These are phyloP conservation scores for Hiodon tergisus DNA, from an alignment of 2,113 vertebrate species.

Conservation along the genomic window DNA sequence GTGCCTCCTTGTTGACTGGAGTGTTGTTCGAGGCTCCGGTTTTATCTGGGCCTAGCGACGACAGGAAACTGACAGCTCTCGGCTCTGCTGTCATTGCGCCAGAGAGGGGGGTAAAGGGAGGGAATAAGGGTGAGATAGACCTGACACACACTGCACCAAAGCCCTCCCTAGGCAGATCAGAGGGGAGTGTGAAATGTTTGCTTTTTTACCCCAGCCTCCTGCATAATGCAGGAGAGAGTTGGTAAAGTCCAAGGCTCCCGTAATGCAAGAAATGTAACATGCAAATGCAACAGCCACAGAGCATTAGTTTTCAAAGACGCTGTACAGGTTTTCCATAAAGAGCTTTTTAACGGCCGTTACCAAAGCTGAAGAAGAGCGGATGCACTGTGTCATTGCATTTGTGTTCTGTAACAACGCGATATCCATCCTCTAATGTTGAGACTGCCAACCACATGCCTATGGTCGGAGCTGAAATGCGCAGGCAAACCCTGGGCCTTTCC, in stretches of 20 bases:
- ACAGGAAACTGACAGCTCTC: conserved; percentile 34
- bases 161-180: conserved; percentile 11
- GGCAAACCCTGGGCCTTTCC: conserved; percentile 19
- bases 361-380: neutral
- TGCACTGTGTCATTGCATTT: neutral
- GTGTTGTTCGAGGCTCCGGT: conserved; percentile 30
- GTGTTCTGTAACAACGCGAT: neutral
- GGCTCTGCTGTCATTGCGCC: conserved; percentile 34
- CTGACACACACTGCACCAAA: neutral
- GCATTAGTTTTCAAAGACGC: neutral
- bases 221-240: neutral
- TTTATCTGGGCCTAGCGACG: conserved; percentile 31
- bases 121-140: neutral
- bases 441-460: neutral
- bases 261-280: neutral
- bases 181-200: conserved; percentile 42
- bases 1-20: conserved; percentile 13
- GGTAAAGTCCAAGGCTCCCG: neutral
- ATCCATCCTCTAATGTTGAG: neutral
- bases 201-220: neutral
- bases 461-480: conserved; percentile 22
- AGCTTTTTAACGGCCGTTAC: neutral
- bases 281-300: neutral
- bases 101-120: conserved; percentile 30
- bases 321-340: neutral